A percentile compares a stretch with the other conserved stretches of the same genome.
Evolutionary conservation across 2,888 invertebrate genomes (phyloP).

Genomic region (Ectemnius lituratus): DNA sequence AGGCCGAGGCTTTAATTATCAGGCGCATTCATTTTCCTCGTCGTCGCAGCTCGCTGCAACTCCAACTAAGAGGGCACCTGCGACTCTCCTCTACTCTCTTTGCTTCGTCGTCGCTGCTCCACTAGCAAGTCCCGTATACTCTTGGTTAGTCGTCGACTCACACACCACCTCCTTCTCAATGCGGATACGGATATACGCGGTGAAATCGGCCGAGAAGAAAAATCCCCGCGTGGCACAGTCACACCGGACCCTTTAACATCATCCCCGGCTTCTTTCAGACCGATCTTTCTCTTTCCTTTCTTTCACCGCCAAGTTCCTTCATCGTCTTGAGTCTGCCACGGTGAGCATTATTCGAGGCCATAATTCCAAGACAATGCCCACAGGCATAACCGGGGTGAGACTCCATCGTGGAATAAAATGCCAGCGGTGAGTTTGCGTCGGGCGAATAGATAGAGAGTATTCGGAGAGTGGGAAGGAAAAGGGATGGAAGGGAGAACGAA

Average conservation of each 20-base stretch:
- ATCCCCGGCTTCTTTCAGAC: too few species aligned
- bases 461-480: too few species aligned
- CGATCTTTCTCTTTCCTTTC: not conserved
- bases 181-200: too few species aligned
- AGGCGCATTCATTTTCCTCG: conserved; percentile 53
- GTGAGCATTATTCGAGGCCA: conserved; percentile 49
- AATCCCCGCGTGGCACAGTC: too few species aligned
- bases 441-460: too few species aligned
- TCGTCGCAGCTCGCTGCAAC: conserved; percentile 51
- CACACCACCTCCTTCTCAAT: too few species aligned
- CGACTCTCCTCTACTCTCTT: not conserved
- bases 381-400: conserved; percentile 31
- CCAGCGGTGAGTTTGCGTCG: not conserved
- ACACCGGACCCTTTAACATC: too few species aligned
- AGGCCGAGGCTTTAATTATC: conserved; percentile 50
- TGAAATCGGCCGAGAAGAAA: too few species aligned
- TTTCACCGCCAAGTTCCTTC: conserved; percentile 12
- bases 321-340: conserved; percentile 26
- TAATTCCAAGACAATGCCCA: conserved; percentile 47
- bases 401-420: conserved; percentile 41
- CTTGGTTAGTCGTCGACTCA: too few species aligned
- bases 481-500: too few species aligned
- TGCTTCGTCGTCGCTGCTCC: not conserved
- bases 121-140: too few species aligned
- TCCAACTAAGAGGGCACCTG: conserved; percentile 43